Evolutionary conservation across 2,888 invertebrate genomes (phyloP).

Genomic region (Craniophora ligustri): DNA sequence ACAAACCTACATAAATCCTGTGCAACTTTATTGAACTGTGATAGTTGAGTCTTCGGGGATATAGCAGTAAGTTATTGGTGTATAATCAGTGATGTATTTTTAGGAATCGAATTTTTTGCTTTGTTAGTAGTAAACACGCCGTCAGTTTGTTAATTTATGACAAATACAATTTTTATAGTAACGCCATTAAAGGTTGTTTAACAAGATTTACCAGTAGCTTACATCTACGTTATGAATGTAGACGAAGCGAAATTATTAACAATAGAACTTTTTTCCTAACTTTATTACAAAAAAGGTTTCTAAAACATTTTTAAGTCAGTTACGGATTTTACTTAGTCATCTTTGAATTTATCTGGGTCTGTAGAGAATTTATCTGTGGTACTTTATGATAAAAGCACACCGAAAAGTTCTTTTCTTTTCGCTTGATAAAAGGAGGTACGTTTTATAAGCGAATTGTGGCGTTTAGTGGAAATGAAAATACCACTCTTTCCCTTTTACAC

Average conservation of each 20-base stretch:
- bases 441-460: constrained; percentile 20
- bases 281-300: background rate
- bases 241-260: constrained; percentile 1
- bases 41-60: no score
- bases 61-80: no score
- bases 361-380: background rate
- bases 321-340: constrained; percentile 11
- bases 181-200: constrained; percentile 2
- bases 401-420: constrained; percentile 17
- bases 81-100: no score
- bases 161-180: background rate
- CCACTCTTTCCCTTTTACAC: constrained; percentile 30
- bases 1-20: no score
- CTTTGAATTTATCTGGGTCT: constrained; percentile 14
- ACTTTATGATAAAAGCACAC: constrained; percentile 20
- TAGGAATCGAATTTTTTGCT: no score
- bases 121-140: no score
- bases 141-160: no score
- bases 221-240: background rate
- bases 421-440: constrained; percentile 31
- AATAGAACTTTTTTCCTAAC: constrained; percentile 1
- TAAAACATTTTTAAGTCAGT: constrained; percentile 1
- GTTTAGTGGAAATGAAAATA: constrained; percentile 41
- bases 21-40: no score
- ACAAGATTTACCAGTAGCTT: constrained; percentile 1